Evolutionary conservation across 1,140 invertebrate species (phyloP).

Genomic region (Drosophila grimshawi): DNA sequence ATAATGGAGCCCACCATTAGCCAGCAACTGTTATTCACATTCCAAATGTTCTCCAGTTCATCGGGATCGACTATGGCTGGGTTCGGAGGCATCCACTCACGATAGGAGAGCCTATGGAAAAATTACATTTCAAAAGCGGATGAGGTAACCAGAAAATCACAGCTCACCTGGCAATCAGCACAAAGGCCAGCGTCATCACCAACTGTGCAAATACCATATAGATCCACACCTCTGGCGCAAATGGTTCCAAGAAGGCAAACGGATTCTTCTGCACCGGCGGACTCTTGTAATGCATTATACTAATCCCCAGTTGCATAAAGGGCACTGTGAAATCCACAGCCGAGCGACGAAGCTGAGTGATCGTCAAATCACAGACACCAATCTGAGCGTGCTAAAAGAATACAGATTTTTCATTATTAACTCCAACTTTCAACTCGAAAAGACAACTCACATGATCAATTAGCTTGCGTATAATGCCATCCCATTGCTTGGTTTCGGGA

Average conservation of each 20-base stretch:
- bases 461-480: conserved; percentile 92
- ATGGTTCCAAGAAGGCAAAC: conserved; percentile 95
- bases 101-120: conserved; percentile 89
- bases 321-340: conserved; percentile 96
- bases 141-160: fast-evolving
- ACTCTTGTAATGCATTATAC: conserved; percentile 94
- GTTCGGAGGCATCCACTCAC: conserved; percentile 94
- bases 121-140: not conserved
- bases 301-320: conserved; percentile 95
- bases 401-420: not conserved
- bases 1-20: conserved; percentile 93
- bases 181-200: conserved; percentile 95
- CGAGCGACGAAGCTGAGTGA: conserved; percentile 92
- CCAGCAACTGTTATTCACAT: conserved; percentile 91
- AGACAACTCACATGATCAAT: conserved; percentile 89
- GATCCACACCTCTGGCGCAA: conserved; percentile 97
- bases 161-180: conserved; percentile 93
- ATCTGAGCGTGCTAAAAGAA: conserved; percentile 91
- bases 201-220: conserved; percentile 97
- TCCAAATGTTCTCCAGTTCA: conserved; percentile 92
- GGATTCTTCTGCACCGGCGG: conserved; percentile 94
- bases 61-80: conserved; percentile 89
- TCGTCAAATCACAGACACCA: conserved; percentile 94
- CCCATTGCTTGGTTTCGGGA: conserved; percentile 90
- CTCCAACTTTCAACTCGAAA: not conserved